Evolutionary conservation across 2,797 vertebrate genomes (phyloP).

Genomic region (Monodelphis domestica): DNA sequence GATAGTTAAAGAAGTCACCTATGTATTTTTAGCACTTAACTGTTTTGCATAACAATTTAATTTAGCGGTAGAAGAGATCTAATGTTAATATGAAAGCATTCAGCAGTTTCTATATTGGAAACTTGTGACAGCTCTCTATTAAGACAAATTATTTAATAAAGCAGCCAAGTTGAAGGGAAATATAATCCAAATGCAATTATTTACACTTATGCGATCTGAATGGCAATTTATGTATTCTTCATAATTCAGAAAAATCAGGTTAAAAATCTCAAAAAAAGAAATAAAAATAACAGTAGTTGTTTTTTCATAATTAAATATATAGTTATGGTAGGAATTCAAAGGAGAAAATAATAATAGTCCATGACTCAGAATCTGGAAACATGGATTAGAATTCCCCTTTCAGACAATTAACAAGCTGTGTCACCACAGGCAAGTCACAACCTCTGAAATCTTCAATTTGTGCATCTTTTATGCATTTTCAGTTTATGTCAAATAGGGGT

Average conservation of each 20-base stretch:
- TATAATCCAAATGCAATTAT: conserved; percentile 43
- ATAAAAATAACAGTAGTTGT: background rate
- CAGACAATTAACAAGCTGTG: background rate
- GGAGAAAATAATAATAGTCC: background rate
- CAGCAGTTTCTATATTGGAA: background rate
- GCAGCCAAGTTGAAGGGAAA: background rate
- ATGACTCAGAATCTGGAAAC: background rate
- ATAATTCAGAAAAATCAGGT: conserved; percentile 12
- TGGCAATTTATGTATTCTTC: conserved; percentile 12
- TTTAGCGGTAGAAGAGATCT: background rate
- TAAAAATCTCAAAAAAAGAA: conserved; percentile 44
- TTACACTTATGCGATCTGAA: background rate
- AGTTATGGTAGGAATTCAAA: background rate
- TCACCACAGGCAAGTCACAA: background rate
- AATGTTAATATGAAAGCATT: background rate
- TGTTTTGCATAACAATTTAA: background rate
- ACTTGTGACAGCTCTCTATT: background rate
- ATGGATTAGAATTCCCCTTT: background rate
- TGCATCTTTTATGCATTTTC: background rate
- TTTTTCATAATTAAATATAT: background rate
- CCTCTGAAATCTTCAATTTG: background rate
- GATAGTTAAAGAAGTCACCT: background rate
- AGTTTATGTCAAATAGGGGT: background rate
- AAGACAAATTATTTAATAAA: background rate
- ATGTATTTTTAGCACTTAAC: background rate